Conservation (phyloP, 2,797 vertebrate species). For the Ptychobarbus kaznakovi region DNA sequence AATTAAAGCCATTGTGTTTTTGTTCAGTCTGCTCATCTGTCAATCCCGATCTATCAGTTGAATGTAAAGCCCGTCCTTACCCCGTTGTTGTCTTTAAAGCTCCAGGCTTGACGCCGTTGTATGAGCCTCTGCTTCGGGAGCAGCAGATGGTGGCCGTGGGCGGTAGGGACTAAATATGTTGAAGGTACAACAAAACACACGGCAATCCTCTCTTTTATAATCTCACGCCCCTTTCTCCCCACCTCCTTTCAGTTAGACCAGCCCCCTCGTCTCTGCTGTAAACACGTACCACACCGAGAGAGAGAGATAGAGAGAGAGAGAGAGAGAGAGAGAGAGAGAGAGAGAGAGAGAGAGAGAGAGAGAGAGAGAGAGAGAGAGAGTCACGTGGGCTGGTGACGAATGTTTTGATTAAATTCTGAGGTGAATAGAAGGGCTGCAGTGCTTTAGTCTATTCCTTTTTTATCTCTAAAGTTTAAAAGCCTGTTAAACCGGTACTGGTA, state of each 20-base stretch:
- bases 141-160: conserved; percentile 73
- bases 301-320: not conserved
- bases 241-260: conserved; percentile 36
- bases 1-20: not conserved
- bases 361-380: not conserved
- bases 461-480: not conserved
- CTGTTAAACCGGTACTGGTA: not conserved
- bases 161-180: conserved; percentile 64
- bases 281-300: conserved; percentile 27
- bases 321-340: not conserved
- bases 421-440: not conserved
- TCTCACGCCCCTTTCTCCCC: conserved; percentile 65
- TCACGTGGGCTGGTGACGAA: conserved; percentile 34
- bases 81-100: conserved; percentile 79
- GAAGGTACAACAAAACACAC: conserved; percentile 64
- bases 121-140: conserved; percentile 76
- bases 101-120: conserved; percentile 82
- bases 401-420: conserved; percentile 5
- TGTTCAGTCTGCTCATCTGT: not conserved
- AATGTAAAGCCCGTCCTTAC: conserved; percentile 65
- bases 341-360: not conserved
- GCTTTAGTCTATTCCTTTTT: not conserved
- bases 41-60: not conserved
- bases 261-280: conserved; percentile 54
- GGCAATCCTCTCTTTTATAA: conserved; percentile 74